Base-by-base conservation (phyloP, 2,888 invertebrate genomes). In the Metopia argyrocephala region DNA sequence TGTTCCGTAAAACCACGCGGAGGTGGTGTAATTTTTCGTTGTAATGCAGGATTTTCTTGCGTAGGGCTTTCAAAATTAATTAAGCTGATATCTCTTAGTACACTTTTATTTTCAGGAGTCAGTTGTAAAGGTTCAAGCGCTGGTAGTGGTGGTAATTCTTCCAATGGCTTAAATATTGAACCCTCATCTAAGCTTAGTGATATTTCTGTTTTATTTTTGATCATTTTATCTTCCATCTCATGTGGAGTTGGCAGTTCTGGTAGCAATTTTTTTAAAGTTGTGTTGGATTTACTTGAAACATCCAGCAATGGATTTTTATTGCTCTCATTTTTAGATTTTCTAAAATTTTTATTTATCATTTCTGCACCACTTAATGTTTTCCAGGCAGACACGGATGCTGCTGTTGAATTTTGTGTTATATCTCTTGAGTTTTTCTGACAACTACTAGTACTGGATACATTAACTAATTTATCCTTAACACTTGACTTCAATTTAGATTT, bases 1-100 rank as follows among this genome's bases (percentile, higher is more conserved):
- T 89, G 85, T 65, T 88, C 86, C 38, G 86, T 87, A 65, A 89
- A 87, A 48, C 87, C 88, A 1, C 86, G 85, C 3, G 86, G 85
- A 23, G 85, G 83, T 38, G 86, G 85, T 18, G 86, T 85, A 54
- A 87, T 85, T 69, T 86, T 85, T 3, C 85, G 74, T n/a, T 84
- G 80, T 1, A 86, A 64, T 25, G 79, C 76, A 0, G 85, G 81
- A 64, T 84, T 83, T 76, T 90, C 90, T 73, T 87, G 85, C 28
- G 87, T 61, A 1, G 90, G 90, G 83, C 89, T 90, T 83, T 90
- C 90, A 52, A 90, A 90, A 69, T 89, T 90, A 6, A 90, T 90
- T 3, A 91, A 85, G 71, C 89, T 89, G 0, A 86, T 83, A 28
- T 85, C 85, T 31, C 85, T 86, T 27, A 81, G 76, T 1, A 64